Conservation (phyloP, 2,113 vertebrate genomes). For the Sceloporus undulatus region DNA sequence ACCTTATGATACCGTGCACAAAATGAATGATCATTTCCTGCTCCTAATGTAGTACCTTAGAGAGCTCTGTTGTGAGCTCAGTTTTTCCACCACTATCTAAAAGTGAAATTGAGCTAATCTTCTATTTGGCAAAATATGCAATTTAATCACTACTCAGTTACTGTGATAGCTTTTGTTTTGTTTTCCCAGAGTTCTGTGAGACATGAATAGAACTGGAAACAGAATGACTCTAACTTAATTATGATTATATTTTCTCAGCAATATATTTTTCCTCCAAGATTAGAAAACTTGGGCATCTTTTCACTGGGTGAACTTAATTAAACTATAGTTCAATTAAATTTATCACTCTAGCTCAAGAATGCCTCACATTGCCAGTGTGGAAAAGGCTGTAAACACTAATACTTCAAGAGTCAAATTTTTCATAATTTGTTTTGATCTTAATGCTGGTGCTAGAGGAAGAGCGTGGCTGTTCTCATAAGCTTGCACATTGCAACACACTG, state of each 20-base stretch:
- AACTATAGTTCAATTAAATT: constrained; percentile 43
- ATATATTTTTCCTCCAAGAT: constrained; percentile 30
- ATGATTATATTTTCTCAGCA: constrained; percentile 32
- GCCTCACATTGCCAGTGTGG: background rate
- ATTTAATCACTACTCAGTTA: constrained; percentile 13
- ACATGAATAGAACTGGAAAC: constrained; percentile 30
- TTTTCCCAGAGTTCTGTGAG: constrained; percentile 19
- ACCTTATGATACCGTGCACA: background rate
- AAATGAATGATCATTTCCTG: background rate
- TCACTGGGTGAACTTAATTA: constrained; percentile 28
- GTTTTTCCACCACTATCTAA: background rate
- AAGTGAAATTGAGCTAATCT: constrained; percentile 19
- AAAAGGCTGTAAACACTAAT: background rate
- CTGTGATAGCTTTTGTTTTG: constrained; percentile 30
- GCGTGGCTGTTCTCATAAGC: background rate
- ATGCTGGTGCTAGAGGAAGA: background rate
- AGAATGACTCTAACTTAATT: constrained; percentile 26
- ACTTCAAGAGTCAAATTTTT: background rate
- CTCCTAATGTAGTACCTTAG: background rate
- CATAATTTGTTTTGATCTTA: background rate
- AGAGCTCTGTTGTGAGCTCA: background rate
- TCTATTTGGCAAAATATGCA: constrained; percentile 22
- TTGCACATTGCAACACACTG: background rate
- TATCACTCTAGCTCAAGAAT: constrained; percentile 16
- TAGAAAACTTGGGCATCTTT: constrained; percentile 28